A percentile compares a stretch with the other conserved stretches of the same genome.
phyloP scores from a whole-genome alignment of 2,888 invertebrate genomes.

The Dysmachus trigonus region DNA sequence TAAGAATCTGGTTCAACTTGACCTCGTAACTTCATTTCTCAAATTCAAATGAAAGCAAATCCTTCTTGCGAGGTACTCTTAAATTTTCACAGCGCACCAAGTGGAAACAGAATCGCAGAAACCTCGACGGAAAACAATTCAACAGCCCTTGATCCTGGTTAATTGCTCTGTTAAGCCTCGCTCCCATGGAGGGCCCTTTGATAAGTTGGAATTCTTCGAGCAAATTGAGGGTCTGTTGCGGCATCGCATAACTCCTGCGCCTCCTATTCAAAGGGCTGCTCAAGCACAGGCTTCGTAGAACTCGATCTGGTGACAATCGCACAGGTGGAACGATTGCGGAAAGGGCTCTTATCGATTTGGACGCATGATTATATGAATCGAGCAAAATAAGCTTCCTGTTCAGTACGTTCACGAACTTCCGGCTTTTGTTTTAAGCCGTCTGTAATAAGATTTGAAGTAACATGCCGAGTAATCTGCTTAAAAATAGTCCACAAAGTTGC shows the following conservation, averaged over 20 bases:
- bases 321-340: not conserved
- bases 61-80: not conserved
- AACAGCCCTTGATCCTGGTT: not conserved
- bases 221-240: not conserved
- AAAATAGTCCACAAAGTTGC: not conserved
- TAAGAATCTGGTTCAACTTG: not conserved
- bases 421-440: not conserved
- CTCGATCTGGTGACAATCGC: not conserved
- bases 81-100: not conserved
- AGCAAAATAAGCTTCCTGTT: not conserved
- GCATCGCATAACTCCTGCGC: not conserved
- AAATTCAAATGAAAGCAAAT: constrained; percentile 3
- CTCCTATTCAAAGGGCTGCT: not conserved
- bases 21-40: not conserved
- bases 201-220: not conserved
- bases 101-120: not conserved
- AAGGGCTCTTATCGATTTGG: not conserved
- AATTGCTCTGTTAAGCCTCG: not conserved
- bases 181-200: not conserved
- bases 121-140: not conserved
- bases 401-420: not conserved
- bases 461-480: not conserved
- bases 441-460: not conserved
- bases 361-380: not conserved
- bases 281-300: not conserved